These are phyloP conservation scores for Lasiommata megera DNA, from an alignment of 2,888 invertebrate genomes.

Conservation along the genomic window DNA sequence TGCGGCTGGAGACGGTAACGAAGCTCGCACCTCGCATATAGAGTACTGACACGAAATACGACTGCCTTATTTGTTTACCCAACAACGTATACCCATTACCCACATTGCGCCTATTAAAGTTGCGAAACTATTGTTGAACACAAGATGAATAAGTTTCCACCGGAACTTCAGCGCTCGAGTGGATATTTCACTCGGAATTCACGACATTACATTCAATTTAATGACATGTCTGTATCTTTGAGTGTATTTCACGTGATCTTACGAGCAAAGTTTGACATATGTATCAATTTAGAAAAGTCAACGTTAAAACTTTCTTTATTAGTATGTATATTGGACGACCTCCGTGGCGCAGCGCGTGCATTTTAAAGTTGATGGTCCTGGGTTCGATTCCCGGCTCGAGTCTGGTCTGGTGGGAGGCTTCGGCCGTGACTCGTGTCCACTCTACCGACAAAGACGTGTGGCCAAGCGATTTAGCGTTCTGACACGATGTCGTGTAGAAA, in stretches of 20 bases:
- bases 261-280: too few relatives aligned
- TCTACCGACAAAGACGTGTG: too few relatives aligned
- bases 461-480: too few relatives aligned
- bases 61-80: slow-evolving; percentile 27
- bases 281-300: too few relatives aligned
- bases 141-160: slow-evolving; percentile 11
- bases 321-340: too few relatives aligned
- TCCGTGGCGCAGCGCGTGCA: too few relatives aligned
- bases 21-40: slow-evolving; percentile 63
- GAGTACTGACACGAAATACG: slow-evolving; percentile 38
- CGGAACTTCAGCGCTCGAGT: slow-evolving; percentile 3
- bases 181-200: slow-evolving; percentile 3
- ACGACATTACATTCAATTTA: neutral
- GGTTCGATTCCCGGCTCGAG: too few relatives aligned
- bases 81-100: slow-evolving; percentile 23
- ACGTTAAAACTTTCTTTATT: too few relatives aligned
- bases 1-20: slow-evolving; percentile 57
- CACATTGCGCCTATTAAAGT: slow-evolving; percentile 26
- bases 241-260: neutral
- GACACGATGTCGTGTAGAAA: too few relatives aligned
- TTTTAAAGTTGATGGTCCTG: too few relatives aligned
- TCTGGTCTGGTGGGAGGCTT: too few relatives aligned
- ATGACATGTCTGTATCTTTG: neutral
- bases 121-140: slow-evolving; percentile 16
- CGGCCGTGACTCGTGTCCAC: too few relatives aligned